These are phyloP conservation scores for Ochlodes sylvanus DNA, from an alignment of 2,888 invertebrate genomes.

Conservation along the genomic window DNA sequence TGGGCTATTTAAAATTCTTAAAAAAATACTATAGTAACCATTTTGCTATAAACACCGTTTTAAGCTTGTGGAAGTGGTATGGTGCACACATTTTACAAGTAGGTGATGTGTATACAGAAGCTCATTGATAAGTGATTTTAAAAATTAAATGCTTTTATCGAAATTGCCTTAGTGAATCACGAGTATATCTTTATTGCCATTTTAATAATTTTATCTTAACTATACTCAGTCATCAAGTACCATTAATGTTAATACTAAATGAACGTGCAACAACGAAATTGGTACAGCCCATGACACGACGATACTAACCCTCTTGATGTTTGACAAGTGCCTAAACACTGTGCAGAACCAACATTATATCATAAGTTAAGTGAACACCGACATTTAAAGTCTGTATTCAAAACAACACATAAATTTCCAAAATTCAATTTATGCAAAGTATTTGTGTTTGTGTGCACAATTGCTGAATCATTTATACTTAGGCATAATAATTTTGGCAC, in stretches of 20 bases:
- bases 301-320: not conserved
- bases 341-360: no score
- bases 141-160: slow-evolving; percentile 77
- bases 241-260: slow-evolving; percentile 68
- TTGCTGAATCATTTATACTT: not conserved
- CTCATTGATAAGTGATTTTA: slow-evolving; percentile 40
- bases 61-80: slow-evolving; percentile 23
- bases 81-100: slow-evolving; percentile 25
- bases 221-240: slow-evolving; percentile 79
- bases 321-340: not conserved
- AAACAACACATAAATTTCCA: not conserved
- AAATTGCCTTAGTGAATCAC: slow-evolving; percentile 61
- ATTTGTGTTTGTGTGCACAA: not conserved
- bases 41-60: slow-evolving; percentile 23
- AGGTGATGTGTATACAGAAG: slow-evolving; percentile 29
- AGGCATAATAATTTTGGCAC: slow-evolving; percentile 7
- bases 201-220: slow-evolving; percentile 67
- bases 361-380: no score
- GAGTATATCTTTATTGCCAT: slow-evolving; percentile 57
- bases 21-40: slow-evolving; percentile 17
- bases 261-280: slow-evolving; percentile 52
- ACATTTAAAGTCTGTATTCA: not conserved
- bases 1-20: slow-evolving; percentile 17
- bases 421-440: not conserved
- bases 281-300: slow-evolving; percentile 15